A percentile compares a stretch with the other conserved stretches of the same genome.
These are phyloP conservation scores for Cinclus cinclus DNA, from an alignment of 2,113 vertebrate genomes.

Conservation along the genomic window DNA sequence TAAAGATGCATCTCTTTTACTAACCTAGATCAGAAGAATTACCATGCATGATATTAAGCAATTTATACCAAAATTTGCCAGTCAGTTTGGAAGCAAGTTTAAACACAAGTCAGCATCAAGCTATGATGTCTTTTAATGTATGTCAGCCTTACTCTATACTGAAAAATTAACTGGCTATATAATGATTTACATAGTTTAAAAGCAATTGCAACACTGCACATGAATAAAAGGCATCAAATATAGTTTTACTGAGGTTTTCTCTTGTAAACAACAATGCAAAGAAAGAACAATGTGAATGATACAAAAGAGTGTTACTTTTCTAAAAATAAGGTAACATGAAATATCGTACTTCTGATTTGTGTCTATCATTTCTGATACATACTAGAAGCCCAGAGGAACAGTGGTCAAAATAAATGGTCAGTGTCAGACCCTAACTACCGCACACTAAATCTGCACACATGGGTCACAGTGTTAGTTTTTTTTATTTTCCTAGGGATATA, in stretches of 20 bases:
- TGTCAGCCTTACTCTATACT: background rate
- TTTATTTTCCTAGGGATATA: constrained; percentile 59
- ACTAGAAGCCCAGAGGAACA: background rate
- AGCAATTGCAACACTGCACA: background rate
- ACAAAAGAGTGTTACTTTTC: background rate
- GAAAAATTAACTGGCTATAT: background rate
- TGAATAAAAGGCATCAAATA: background rate
- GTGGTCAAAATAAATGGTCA: background rate
- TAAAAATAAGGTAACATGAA: background rate
- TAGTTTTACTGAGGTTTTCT: background rate
- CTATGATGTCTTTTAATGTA: background rate
- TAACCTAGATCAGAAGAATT: background rate
- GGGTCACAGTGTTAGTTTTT: background rate
- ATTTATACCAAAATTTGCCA: background rate
- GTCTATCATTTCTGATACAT: background rate
- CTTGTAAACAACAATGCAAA: background rate
- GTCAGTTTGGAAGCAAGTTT: background rate
- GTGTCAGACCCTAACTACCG: constrained; percentile 2
- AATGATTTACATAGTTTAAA: background rate
- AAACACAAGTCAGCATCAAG: background rate
- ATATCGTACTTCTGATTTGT: background rate
- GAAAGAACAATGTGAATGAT: background rate
- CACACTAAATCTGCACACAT: background rate
- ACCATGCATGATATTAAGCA: background rate
- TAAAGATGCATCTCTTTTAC: background rate